Base-by-base conservation (phyloP, 2,113 vertebrate genomes). In the Diglossa brunneiventris region DNA sequence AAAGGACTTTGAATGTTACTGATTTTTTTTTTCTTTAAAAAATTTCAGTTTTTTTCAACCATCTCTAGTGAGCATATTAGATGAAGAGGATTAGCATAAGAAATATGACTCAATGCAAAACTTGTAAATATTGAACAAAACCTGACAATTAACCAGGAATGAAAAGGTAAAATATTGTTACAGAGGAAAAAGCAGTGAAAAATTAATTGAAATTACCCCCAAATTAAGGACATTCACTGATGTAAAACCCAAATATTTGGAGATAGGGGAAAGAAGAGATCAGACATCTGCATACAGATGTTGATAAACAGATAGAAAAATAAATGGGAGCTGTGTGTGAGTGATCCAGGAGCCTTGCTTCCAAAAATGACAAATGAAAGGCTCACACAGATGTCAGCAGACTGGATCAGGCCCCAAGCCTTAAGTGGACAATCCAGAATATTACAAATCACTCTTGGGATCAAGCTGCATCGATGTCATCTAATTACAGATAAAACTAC, bases 401-500 rank as follows among this genome's bases (percentile, higher is more conserved):
- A 78, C 2, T 0, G 85, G 83, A 94, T 95, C 90, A 91, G 88
- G 87, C 94, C 92, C 63, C 58, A 75, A 90, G 68, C 58, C 90
- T 59, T 90, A 91, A 86, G 58, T 92, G 94, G 92, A 91, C 82
- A 72, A 83, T 91, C 67, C 59, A 44, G 83, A 86, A 84, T 55
- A 93, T 92, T 91, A 90, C 72, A 82, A 95, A 95, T 90, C 82
- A 85, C 90, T 93, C 95, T 62, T 83, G 95, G 91, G 96, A 97
- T 87, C 90, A 72, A 87, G 78, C 85, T 94, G 56, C 85, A 93
- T 94, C 33, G 41, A 6, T 95, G 93, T 97, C 69, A 95, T 92
- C 89, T 97, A 97, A 97, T 97, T 97, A 96, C 78, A 58, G 91
- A 96, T 97, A 96, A 97, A 97, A 95, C 95, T 94, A 96, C 90